Conservation (phyloP, 2,113 vertebrate species). For the Syngnathus floridae region DNA sequence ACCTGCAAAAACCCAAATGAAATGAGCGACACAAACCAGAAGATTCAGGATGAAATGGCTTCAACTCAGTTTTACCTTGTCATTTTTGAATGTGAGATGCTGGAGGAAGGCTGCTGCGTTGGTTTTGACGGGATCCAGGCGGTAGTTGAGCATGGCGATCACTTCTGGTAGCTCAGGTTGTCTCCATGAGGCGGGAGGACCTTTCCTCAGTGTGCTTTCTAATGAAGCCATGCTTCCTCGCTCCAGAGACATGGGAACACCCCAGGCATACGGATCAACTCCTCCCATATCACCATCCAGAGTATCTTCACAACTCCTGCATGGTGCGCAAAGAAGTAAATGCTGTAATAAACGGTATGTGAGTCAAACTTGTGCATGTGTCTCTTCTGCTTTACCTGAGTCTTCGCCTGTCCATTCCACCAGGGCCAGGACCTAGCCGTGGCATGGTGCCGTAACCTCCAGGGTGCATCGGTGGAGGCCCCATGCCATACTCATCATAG, state of each 20-base stretch:
- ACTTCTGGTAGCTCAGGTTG: constrained; percentile 94
- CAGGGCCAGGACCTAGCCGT: constrained; percentile 64
- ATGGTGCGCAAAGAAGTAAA: background rate
- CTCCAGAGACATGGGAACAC: constrained; percentile 72
- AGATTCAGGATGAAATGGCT: background rate
- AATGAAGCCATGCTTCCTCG: constrained; percentile 88
- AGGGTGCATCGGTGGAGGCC: constrained; percentile 72
- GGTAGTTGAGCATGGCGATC: constrained; percentile 92
- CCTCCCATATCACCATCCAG: constrained; percentile 81
- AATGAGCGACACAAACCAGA: background rate
- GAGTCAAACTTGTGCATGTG: background rate
- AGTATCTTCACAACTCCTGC: constrained; percentile 91
- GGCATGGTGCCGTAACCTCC: constrained; percentile 82
- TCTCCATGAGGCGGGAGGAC: constrained; percentile 76
- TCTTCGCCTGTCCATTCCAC: constrained; percentile 72
- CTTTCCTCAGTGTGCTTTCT: constrained; percentile 89
- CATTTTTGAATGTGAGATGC: constrained; percentile 92
- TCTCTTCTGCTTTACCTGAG: constrained; percentile 73
- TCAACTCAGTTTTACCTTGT: constrained; percentile 71
- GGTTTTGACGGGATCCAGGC: constrained; percentile 87
- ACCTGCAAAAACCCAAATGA: constrained; percentile 58
- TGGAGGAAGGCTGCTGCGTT: constrained; percentile 94
- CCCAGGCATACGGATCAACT: constrained; percentile 81
- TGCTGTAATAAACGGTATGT: background rate
- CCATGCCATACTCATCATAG: constrained; percentile 87